A percentile compares a stretch with the other conserved stretches of the same genome.
phyloP scores from a whole-genome alignment of 2,797 vertebrate genomes.

The Muscicapa striata region DNA sequence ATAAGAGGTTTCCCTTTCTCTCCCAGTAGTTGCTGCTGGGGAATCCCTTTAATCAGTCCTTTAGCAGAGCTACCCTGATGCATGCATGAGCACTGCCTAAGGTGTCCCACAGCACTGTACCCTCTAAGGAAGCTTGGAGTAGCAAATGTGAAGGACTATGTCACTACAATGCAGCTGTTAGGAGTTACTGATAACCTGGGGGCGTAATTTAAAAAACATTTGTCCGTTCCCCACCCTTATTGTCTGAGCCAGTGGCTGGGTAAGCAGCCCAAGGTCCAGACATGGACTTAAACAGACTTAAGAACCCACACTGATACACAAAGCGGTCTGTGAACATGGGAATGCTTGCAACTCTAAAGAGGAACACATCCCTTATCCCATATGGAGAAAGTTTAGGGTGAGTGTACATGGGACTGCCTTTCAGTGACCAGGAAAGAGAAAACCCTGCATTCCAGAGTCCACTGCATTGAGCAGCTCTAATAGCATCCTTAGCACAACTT shows the following conservation, averaged over 20 bases:
- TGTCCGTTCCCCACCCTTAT: too few relatives aligned
- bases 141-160: too few relatives aligned
- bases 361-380: fast-evolving
- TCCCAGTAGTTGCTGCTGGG: not conserved
- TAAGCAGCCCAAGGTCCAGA: too few relatives aligned
- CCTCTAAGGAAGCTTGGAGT: not conserved
- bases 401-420: not conserved
- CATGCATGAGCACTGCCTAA: fast-evolving
- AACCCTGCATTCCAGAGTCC: not conserved
- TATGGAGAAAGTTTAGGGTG: not conserved
- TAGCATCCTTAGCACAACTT: not conserved
- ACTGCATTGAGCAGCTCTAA: not conserved
- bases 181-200: too few relatives aligned
- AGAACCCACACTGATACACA: not conserved
- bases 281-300: not conserved
- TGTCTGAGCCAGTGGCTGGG: too few relatives aligned
- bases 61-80: not conserved
- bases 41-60: not conserved
- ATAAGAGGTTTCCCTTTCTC: not conserved
- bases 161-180: too few relatives aligned
- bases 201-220: too few relatives aligned
- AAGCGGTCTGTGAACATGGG: fast-evolving
- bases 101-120: not conserved
- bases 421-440: not conserved
- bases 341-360: not conserved